A percentile compares a stretch with the other conserved stretches of the same genome.
Conservation (phyloP, 2,797 vertebrate species). For the Glyptemys insculpta region DNA sequence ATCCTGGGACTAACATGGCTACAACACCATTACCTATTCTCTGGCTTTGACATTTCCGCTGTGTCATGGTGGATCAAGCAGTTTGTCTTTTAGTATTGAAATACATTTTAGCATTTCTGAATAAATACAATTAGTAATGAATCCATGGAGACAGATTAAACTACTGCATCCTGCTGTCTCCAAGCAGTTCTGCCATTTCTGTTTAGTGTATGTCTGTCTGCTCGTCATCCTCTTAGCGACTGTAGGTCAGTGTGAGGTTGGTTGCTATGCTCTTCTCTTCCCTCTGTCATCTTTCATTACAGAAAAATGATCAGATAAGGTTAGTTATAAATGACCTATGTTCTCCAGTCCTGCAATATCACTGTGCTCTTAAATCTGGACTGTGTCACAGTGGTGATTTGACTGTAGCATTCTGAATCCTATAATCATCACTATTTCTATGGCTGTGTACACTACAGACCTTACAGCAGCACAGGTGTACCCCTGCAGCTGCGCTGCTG, state of each 20-base stretch:
- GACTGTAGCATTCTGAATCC: background rate
- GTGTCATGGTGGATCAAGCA: background rate
- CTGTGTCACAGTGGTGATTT: background rate
- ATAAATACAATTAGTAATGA: background rate
- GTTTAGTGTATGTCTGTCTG: background rate
- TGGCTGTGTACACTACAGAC: background rate
- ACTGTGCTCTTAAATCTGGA: background rate
- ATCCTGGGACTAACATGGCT: background rate
- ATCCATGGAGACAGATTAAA: conserved; percentile 22
- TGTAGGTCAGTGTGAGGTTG: background rate
- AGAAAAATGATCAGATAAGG: background rate
- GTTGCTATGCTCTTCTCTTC: background rate
- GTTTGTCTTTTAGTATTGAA: conserved; percentile 30
- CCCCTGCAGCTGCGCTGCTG: too few relatives aligned
- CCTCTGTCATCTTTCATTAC: background rate
- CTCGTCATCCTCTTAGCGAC: background rate
- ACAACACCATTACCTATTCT: background rate
- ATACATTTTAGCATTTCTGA: background rate
- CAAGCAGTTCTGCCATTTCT: conserved; percentile 10
- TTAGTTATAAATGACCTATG: background rate
- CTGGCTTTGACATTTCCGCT: background rate
- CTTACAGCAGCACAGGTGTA: too few relatives aligned
- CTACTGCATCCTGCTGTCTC: background rate
- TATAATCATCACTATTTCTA: background rate
- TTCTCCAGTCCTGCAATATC: conserved; percentile 9